Percentiles rank a stretch among this genome's conserved stretches.
These are phyloP conservation scores for Psilopsiagon aymara DNA, from an alignment of 2,113 vertebrate species.

Conservation along the genomic window DNA sequence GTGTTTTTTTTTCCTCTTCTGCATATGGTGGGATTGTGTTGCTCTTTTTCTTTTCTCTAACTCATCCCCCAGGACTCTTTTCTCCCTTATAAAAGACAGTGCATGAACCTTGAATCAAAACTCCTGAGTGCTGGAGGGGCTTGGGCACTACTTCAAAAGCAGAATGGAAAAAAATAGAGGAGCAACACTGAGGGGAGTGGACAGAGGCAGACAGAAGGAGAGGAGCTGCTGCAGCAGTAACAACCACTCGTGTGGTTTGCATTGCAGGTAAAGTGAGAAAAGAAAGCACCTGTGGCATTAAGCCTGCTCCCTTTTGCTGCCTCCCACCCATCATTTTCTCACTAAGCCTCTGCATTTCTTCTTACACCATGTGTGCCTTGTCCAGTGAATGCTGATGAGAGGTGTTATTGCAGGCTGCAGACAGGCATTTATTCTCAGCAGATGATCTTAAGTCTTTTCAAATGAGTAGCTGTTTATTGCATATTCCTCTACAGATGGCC, in stretches of 20 bases:
- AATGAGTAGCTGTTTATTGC: not conserved
- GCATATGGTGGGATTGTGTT: rapidly evolving
- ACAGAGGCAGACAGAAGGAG: not conserved
- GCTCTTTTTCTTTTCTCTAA: not conserved
- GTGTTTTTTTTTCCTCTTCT: not conserved
- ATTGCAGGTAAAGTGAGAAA: not conserved
- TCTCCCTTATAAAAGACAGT: not conserved
- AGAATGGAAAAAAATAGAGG: not conserved
- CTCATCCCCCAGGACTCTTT: not conserved
- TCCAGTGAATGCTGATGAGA: not conserved
- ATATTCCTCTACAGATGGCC: not conserved
- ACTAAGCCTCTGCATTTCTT: not conserved
- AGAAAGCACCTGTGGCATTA: not conserved
- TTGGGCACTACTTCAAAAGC: not conserved
- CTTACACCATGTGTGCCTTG: not conserved
- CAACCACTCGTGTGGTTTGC: not conserved
- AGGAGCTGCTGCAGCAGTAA: not conserved
- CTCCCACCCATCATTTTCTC: not conserved
- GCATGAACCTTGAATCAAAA: not conserved
- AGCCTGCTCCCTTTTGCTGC: not conserved
- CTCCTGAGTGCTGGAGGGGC: not conserved
- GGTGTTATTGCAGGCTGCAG: not conserved
- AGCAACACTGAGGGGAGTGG: not conserved
- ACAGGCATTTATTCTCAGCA: not conserved
- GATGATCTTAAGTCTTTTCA: not conserved